Conservation (phyloP, 2,888 invertebrate genomes). For the Pristionchus fissidentatus region DNA sequence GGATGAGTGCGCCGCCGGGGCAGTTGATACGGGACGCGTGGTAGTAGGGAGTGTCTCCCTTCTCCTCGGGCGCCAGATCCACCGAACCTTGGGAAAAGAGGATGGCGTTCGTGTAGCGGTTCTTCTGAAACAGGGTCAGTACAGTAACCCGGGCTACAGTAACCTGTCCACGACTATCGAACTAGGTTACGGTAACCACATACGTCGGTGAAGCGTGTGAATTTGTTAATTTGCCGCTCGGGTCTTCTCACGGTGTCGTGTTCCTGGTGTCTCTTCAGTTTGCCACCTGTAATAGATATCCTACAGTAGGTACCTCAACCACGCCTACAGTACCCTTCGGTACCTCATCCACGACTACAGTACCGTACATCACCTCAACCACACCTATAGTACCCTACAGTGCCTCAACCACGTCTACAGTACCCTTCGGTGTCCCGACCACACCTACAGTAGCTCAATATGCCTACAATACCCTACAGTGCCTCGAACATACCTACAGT, state of each 20-base stretch:
- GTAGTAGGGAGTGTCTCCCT: constrained; percentile 7
- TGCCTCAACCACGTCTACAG: not conserved
- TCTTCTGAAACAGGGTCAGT: not conserved
- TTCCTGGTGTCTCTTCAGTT: constrained; percentile 23
- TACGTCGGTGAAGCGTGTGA: constrained; percentile 29
- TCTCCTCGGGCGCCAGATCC: not conserved
- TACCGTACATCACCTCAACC: not conserved
- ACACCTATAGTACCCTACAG: not conserved
- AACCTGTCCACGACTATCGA: not conserved
- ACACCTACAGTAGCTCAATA: constrained; percentile 17
- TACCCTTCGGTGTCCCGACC: not conserved
- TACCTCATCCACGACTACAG: not conserved
- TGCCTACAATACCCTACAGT: no score
- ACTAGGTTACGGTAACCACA: not conserved
- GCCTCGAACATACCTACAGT: no score
- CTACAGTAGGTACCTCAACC: not conserved
- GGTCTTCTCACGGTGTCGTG: constrained; percentile 14
- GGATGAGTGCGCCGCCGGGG: not conserved
- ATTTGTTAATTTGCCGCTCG: constrained; percentile 31
- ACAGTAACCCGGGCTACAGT: no score
- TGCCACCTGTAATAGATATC: not conserved
- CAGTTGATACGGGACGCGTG: constrained; percentile 30
- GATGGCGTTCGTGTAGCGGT: not conserved
- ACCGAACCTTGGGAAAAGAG: not conserved
- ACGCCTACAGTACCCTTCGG: not conserved